Percentiles rank a stretch among this genome's conserved stretches.
Evolutionary conservation across 1,140 invertebrate species (phyloP).

Genomic region (Octopus sinensis): DNA sequence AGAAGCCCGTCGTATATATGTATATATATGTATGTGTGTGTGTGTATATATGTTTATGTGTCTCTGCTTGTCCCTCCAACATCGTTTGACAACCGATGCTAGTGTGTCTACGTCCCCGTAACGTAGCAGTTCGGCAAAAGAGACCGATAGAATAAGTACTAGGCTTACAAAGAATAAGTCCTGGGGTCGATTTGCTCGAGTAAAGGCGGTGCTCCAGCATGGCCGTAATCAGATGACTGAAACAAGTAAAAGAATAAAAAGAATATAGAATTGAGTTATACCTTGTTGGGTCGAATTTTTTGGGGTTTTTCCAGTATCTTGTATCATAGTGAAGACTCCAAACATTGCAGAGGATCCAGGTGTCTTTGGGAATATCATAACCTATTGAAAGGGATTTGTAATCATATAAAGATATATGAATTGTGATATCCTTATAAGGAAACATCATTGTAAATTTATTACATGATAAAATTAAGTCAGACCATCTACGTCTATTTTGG

Average conservation of each 20-base stretch:
- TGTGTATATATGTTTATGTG: neutral
- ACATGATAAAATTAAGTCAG: no score
- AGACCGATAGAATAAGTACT: no score
- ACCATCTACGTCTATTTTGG: no score
- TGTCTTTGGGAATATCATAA: slow-evolving; percentile 39
- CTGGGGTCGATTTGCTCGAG: no score
- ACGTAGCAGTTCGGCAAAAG: no score
- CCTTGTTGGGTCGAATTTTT: slow-evolving; percentile 44
- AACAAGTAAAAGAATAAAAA: neutral
- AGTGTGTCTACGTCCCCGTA: no score
- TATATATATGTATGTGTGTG: neutral
- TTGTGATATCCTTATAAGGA: no score
- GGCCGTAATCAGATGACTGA: neutral
- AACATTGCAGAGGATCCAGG: slow-evolving; percentile 41
- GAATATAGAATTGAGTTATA: slow-evolving; percentile 13
- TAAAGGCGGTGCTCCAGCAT: no score
- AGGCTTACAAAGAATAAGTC: no score
- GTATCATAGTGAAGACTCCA: slow-evolving; percentile 50
- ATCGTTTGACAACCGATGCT: no score
- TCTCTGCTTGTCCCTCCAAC: neutral
- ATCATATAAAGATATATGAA: neutral
- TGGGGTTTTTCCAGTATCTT: slow-evolving; percentile 46
- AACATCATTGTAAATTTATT: no score
- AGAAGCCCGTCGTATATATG: neutral
- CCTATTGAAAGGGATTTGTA: slow-evolving; percentile 30